A percentile compares a stretch with the other conserved stretches of the same genome.
phyloP scores from a whole-genome alignment of 2,797 vertebrate genomes.

The Sebastes ruberrimus region DNA sequence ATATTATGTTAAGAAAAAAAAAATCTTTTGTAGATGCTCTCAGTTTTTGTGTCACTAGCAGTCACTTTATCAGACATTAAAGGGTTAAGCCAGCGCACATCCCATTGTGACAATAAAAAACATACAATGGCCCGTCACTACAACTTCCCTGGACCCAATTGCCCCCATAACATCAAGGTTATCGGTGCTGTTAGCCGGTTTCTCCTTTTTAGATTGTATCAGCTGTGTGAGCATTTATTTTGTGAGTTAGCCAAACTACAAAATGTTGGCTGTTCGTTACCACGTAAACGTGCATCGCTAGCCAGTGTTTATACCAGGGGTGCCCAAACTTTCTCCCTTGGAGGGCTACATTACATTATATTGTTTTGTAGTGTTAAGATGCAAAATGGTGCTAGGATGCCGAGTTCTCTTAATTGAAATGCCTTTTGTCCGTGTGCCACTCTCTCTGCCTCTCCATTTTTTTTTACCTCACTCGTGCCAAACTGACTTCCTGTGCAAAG shows the following conservation, averaged over 20 bases:
- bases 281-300: background rate
- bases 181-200: background rate
- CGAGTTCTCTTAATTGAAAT: too few species aligned
- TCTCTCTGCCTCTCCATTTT: too few species aligned
- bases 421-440: too few species aligned
- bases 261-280: background rate
- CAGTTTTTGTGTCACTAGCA: background rate
- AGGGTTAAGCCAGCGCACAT: background rate
- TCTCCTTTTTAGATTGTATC: background rate
- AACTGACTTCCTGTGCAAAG: too few species aligned
- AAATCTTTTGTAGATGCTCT: background rate
- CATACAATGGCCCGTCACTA: background rate
- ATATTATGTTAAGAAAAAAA: background rate
- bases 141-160: background rate
- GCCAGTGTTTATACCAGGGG: too few species aligned
- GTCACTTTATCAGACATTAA: background rate
- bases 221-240: background rate
- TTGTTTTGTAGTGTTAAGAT: too few species aligned
- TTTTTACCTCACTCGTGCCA: too few species aligned
- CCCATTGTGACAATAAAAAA: background rate
- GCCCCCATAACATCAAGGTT: background rate
- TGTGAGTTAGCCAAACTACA: background rate
- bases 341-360: too few species aligned
- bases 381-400: too few species aligned
- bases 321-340: too few species aligned